phyloP scores from a whole-genome alignment of 2,888 invertebrate genomes.

The Aphodius sticticus region DNA sequence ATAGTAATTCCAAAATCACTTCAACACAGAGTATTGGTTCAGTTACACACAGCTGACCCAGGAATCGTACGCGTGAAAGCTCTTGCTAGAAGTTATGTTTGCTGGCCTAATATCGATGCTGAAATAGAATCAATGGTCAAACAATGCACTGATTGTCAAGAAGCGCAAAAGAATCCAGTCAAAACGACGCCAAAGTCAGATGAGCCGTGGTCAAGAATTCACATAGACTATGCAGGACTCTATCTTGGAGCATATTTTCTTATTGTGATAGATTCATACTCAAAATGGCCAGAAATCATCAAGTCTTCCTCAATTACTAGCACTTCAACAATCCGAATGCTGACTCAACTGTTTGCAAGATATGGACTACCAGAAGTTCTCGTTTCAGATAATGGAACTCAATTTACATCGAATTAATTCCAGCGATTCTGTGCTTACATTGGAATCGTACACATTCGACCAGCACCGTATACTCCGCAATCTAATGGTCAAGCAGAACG shows the following conservation, averaged over 20 bases:
- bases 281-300: constrained; percentile 45
- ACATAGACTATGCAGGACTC: constrained; percentile 58
- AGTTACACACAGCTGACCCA: constrained; percentile 46
- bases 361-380: constrained; percentile 39
- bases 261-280: constrained; percentile 53
- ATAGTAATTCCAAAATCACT: neutral
- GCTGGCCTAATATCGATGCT: constrained; percentile 43
- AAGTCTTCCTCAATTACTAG: neutral
- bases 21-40: neutral
- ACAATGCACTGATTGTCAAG: constrained; percentile 38
- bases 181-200: constrained; percentile 44
- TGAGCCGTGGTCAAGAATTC: constrained; percentile 52
- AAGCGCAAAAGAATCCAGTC: constrained; percentile 42
- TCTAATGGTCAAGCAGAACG: constrained; percentile 43
- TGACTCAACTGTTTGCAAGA: constrained; percentile 43
- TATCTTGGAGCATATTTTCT: constrained; percentile 48
- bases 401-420: constrained; percentile 40
- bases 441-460: constrained; percentile 25
- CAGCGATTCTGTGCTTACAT: constrained; percentile 34
- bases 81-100: constrained; percentile 46
- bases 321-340: constrained; percentile 4
- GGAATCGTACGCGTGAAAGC: constrained; percentile 47
- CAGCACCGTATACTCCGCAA: constrained; percentile 40
- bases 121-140: too few relatives aligned
- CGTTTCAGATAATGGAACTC: constrained; percentile 42